Conservation (phyloP, 2,113 vertebrate genomes). For the Peromyscus polionotus region DNA sequence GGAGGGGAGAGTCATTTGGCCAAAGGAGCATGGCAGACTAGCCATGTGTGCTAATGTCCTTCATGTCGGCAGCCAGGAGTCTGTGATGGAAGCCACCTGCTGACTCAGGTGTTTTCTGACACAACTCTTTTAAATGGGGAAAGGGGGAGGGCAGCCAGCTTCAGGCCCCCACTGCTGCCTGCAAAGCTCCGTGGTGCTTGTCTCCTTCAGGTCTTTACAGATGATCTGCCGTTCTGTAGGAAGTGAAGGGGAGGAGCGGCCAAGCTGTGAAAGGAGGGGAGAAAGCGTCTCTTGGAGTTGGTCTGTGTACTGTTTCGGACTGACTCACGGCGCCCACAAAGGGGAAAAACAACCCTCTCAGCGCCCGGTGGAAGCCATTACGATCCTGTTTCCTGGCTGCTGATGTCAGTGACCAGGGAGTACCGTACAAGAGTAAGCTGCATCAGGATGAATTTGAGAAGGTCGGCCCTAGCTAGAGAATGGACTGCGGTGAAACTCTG, state of each 20-base stretch:
- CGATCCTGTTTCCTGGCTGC: not conserved
- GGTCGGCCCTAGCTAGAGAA: not conserved
- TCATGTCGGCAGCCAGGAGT: no score
- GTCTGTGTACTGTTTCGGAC: not conserved
- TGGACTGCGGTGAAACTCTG: not conserved
- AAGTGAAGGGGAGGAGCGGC: not conserved
- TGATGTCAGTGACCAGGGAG: not conserved
- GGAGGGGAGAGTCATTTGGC: not conserved
- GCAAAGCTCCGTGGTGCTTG: not conserved
- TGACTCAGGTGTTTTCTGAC: not conserved
- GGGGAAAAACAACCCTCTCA: not conserved
- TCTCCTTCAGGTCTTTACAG: not conserved
- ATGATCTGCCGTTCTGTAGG: not conserved
- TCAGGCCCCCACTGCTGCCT: no score
- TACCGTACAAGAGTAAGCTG: not conserved
- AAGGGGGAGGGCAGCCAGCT: not conserved
- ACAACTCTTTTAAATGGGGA: no score
- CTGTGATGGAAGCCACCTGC: not conserved
- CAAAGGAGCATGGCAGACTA: fast-evolving
- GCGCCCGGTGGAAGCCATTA: not conserved
- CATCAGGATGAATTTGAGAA: not conserved
- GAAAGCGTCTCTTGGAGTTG: not conserved
- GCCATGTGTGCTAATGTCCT: not conserved
- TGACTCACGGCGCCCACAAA: not conserved
- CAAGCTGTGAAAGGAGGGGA: no score